Evolutionary conservation across 53 echinoderm and acorn worm genomes (phyloP).

Genomic region (Holothuria scabra): DNA sequence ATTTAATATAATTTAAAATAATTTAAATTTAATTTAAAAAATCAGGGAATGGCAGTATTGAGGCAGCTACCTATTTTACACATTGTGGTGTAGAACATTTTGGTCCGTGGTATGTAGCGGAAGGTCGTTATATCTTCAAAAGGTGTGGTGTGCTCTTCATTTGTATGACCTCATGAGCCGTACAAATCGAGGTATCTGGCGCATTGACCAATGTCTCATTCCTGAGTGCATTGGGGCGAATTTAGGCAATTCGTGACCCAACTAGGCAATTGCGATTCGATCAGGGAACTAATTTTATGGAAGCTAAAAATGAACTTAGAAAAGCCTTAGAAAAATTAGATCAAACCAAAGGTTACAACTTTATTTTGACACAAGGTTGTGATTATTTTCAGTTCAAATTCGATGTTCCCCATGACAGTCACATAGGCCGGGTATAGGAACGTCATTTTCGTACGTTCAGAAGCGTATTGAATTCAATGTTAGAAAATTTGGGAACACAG

Average conservation of each 20-base stretch:
- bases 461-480: slow-evolving; percentile 55
- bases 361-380: slow-evolving; percentile 37
- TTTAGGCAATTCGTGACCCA: slow-evolving; percentile 51
- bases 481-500: not conserved
- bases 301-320: slow-evolving; percentile 51
- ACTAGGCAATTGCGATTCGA: slow-evolving; percentile 64
- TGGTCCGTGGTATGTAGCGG: too few species aligned
- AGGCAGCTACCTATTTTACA: too few species aligned
- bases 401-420: slow-evolving; percentile 52
- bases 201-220: too few species aligned
- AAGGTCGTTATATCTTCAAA: too few species aligned
- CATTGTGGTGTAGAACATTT: too few species aligned
- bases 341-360: slow-evolving; percentile 28
- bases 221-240: not conserved
- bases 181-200: too few species aligned
- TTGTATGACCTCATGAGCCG: too few species aligned
- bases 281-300: slow-evolving; percentile 68
- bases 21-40: too few species aligned
- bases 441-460: slow-evolving; percentile 62
- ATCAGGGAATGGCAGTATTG: too few species aligned
- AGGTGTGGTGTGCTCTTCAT: too few species aligned
- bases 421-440: slow-evolving; percentile 73
- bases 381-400: slow-evolving; percentile 57
- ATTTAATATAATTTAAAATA: too few species aligned
- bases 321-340: slow-evolving; percentile 47